These are phyloP conservation scores for Cydia amplana DNA, from an alignment of 1,140 invertebrate genomes.

Conservation along the genomic window DNA sequence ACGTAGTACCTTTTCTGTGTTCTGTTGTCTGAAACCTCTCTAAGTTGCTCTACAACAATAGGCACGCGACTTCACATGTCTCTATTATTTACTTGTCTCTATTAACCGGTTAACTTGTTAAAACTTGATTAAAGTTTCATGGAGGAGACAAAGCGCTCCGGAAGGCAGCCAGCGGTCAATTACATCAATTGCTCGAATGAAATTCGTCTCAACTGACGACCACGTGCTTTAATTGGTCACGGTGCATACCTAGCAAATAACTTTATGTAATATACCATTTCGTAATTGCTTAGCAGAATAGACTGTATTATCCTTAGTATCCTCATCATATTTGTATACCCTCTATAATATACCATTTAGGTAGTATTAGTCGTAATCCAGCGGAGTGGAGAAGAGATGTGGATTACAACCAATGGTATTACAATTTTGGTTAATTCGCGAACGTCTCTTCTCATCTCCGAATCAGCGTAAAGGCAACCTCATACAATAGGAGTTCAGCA, in stretches of 20 bases:
- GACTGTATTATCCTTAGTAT: conserved; percentile 18
- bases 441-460: too few relatives aligned
- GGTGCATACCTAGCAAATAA: conserved; percentile 73
- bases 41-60: not conserved
- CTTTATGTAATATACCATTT: conserved; percentile 33
- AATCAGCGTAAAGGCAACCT: too few relatives aligned
- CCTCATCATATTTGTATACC: too few relatives aligned
- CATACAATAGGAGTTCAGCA: too few relatives aligned
- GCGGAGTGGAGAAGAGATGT: too few relatives aligned
- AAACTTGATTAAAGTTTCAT: conserved; percentile 19
- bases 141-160: conserved; percentile 63
- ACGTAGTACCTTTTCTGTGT: too few relatives aligned
- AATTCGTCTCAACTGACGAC: conserved; percentile 64
- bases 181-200: conserved; percentile 77
- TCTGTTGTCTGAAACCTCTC: not conserved
- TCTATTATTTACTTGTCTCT: not conserved
- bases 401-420: too few relatives aligned
- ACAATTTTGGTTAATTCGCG: too few relatives aligned
- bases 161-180: conserved; percentile 69
- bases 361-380: too few relatives aligned
- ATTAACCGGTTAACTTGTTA: conserved; percentile 6
- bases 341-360: too few relatives aligned
- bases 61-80: not conserved
- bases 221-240: conserved; percentile 72
- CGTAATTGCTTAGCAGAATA: conserved; percentile 9